phyloP scores from a whole-genome alignment of 1,140 invertebrate species.

The Tachypleus tridentatus region DNA sequence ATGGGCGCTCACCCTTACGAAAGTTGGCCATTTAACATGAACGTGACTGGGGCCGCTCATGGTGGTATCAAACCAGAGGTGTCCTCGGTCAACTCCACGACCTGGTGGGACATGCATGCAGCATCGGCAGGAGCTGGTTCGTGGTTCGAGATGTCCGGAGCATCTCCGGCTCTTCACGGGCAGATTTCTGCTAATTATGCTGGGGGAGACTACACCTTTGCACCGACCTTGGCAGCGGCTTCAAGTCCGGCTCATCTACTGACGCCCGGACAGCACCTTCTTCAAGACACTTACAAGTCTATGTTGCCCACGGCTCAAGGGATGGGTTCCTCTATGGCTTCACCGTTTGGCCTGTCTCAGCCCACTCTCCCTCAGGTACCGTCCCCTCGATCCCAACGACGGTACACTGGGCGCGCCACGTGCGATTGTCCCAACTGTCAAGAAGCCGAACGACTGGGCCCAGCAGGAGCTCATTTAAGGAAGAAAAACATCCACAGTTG shows the following conservation, averaged over 20 bases:
- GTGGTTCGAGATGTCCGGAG: conserved; percentile 44
- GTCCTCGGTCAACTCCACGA: conserved; percentile 36
- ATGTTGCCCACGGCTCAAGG: conserved; percentile 59
- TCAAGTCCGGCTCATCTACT: conserved; percentile 54
- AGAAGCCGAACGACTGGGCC: conserved; percentile 85
- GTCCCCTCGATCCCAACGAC: conserved; percentile 37
- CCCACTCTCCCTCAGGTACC: conserved; percentile 23
- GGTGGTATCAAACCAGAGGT: conserved; percentile 56
- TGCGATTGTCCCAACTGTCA: conserved; percentile 98
- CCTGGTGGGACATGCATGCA: conserved; percentile 84
- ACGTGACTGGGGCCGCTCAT: conserved; percentile 36
- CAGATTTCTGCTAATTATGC: neutral
- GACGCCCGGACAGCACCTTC: conserved; percentile 74
- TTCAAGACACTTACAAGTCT: conserved; percentile 92
- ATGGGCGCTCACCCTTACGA: neutral
- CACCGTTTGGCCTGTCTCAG: conserved; percentile 43
- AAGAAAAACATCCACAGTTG: conserved; percentile 97
- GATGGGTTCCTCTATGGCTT: conserved; percentile 46
- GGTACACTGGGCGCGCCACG: conserved; percentile 87
- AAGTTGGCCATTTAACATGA: neutral
- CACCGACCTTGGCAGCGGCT: conserved; percentile 49
- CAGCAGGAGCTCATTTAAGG: conserved; percentile 78
- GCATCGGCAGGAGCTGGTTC: conserved; percentile 45
- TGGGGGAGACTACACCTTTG: conserved; percentile 61
- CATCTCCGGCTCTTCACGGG: neutral